Base-by-base conservation (phyloP, 92 coral and sea anemone species). In the Porites cylindrica region DNA sequence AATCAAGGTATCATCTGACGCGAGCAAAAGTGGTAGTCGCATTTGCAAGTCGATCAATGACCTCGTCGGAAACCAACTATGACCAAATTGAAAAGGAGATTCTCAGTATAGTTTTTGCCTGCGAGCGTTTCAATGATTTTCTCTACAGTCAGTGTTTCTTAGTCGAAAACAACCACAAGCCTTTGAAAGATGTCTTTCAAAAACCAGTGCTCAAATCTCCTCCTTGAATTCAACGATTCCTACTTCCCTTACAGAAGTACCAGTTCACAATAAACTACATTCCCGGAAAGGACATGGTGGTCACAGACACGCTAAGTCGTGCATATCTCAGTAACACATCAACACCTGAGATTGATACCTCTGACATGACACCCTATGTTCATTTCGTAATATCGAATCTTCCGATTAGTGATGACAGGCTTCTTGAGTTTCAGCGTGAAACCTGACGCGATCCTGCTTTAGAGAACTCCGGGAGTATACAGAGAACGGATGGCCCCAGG, bases 371-470 rank as follows among this genome's bases (percentile, higher is more conserved):
- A 10, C 72, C 59, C 66, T 79, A 79, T 52, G 83, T 79, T 62
- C 83, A 79, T 43, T 79, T 68, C 20, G 51, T 64, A 20, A 79
- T 79, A 20, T 59, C 72, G 24, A 80, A 80, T 65, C 76, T 86
- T 60, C 90, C 90, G 32, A 86, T 86, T 68, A 86, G 87, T 70
- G 79, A 75, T 52, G 71, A 64, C 20, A 87, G 72, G 66, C 86
- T 80, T n/a, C 60, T 67, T 9, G 72, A 85, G 47, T 85, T 85
- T 78, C 89, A 85, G 60, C 65, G 47, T 20, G 47, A 76, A 76
- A 77, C 88, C 62, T 77, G 56, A 60, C 72, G 24, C 7, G 83
- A 85, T 62, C 60, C 19, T n/a, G 29, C 70, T 9, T 63, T 76
- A 29, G 66, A 85, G 26, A 52, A 76, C 52, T 84, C 43, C 51